Conservation (phyloP, 2,113 vertebrate species). For the Poecilia latipinna region DNA sequence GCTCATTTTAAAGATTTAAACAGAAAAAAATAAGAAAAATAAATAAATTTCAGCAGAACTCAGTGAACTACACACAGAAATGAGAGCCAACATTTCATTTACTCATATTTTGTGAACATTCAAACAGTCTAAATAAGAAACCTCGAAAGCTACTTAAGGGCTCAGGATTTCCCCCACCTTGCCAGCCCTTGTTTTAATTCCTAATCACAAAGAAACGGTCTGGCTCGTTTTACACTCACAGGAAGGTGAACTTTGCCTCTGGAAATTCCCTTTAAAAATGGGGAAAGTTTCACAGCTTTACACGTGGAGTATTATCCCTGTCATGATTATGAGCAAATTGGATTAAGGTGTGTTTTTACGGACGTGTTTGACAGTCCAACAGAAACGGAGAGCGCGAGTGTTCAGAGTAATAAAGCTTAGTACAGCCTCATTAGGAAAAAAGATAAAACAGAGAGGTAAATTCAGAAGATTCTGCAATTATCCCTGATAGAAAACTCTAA, state of each 20-base stretch:
- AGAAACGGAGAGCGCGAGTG: conserved; percentile 66
- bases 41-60: conserved; percentile 40
- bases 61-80: conserved; percentile 47
- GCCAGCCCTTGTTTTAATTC: conserved; percentile 59
- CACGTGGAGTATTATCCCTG: conserved; percentile 75
- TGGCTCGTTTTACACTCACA: conserved; percentile 39
- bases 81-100: conserved; percentile 48
- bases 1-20: neutral
- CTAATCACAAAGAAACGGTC: conserved; percentile 61
- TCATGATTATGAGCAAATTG: conserved; percentile 79
- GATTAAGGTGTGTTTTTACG: conserved; percentile 77
- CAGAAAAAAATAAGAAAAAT: neutral
- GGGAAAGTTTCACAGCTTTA: conserved; percentile 65
- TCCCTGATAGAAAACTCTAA: conserved; percentile 72
- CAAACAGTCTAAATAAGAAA: conserved; percentile 32
- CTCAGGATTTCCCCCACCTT: conserved; percentile 56
- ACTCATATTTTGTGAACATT: conserved; percentile 61
- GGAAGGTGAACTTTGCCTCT: conserved; percentile 58
- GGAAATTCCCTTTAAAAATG: conserved; percentile 50
- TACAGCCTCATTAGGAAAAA: conserved; percentile 75
- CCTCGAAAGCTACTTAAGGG: conserved; percentile 64
- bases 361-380: conserved; percentile 67
- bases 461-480: conserved; percentile 70
- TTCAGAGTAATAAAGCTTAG: conserved; percentile 68
- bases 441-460: conserved; percentile 64